These are phyloP conservation scores for Dysmachus trigonus DNA, from an alignment of 2,888 invertebrate species.

Conservation along the genomic window DNA sequence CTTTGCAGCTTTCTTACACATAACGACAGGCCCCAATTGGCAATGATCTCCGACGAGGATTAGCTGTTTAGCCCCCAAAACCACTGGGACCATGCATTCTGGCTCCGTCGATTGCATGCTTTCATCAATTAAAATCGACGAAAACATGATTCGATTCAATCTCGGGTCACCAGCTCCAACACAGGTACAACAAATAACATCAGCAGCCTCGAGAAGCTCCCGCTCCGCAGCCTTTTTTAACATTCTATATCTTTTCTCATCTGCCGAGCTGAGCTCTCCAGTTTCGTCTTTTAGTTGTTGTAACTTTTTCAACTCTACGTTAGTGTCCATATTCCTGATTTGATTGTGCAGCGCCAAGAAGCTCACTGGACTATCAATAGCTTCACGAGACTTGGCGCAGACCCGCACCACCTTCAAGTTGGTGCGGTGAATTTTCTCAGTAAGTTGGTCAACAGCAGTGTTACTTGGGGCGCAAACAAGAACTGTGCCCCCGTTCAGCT, in stretches of 20 bases:
- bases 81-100: constrained; percentile 99
- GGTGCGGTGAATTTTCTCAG: constrained; percentile 97
- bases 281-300: constrained; percentile 98
- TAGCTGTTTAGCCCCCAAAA: constrained; percentile 94
- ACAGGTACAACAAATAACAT: constrained; percentile 99
- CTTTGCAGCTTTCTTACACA: constrained; percentile 98
- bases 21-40: constrained; percentile 97
- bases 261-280: constrained; percentile 93
- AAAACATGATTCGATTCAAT: constrained; percentile 91
- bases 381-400: constrained; percentile 97
- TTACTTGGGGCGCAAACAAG: constrained; percentile 99
- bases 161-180: constrained; percentile 98
- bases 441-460: constrained; percentile 98
- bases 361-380: constrained; percentile 96
- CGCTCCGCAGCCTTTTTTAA: constrained; percentile 91
- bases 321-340: constrained; percentile 92
- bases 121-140: constrained; percentile 96
- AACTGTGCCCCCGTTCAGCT: constrained; percentile 93
- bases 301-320: constrained; percentile 91
- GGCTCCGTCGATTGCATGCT: constrained; percentile 98
- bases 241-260: constrained; percentile 92
- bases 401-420: constrained; percentile 92
- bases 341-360: constrained; percentile 97
- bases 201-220: constrained; percentile 91
- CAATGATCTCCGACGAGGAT: constrained; percentile 99